Conservation (phyloP, 2,888 invertebrate genomes). For the Thereva unica region DNA sequence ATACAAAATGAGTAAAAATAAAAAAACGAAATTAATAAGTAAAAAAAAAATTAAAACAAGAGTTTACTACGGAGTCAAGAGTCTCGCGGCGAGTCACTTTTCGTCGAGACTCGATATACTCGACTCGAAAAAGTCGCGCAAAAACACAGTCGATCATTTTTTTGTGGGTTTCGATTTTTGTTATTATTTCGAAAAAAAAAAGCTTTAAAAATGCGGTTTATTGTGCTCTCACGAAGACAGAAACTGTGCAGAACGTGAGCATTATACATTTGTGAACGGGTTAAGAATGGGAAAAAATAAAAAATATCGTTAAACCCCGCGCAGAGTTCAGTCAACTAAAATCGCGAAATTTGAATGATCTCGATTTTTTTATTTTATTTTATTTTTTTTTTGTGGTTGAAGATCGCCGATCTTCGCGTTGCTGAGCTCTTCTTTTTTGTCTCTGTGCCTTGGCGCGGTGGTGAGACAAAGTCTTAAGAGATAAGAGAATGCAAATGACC, state of each 20-base stretch:
- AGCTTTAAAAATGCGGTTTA: conserved; percentile 8
- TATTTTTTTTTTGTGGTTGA: too few relatives aligned
- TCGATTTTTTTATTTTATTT: not conserved
- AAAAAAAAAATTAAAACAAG: not conserved
- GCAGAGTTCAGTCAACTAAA: conserved; percentile 27
- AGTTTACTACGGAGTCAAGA: too few relatives aligned
- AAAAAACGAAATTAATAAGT: conserved; percentile 3
- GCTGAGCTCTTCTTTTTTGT: too few relatives aligned
- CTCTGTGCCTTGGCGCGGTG: not conserved
- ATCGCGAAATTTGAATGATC: conserved; percentile 22
- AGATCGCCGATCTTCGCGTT: too few relatives aligned
- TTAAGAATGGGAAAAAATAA: conserved; percentile 7
- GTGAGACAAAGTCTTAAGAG: conserved; percentile 1
- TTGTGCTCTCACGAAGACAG: conserved; percentile 10
- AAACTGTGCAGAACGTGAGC: too few relatives aligned
- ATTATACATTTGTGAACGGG: conserved; percentile 5
- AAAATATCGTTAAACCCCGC: conserved; percentile 16
- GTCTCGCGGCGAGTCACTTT: too few relatives aligned
- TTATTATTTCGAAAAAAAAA: conserved; percentile 15
- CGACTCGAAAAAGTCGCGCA: too few relatives aligned
- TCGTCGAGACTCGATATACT: too few relatives aligned
- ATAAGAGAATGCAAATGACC: conserved; percentile 11
- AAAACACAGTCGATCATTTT: not conserved
- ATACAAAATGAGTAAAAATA: conserved; percentile 2
- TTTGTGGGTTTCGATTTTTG: conserved; percentile 3